These are phyloP conservation scores for Leptinotarsa texana DNA, from an alignment of 1,140 invertebrate species.

Conservation along the genomic window DNA sequence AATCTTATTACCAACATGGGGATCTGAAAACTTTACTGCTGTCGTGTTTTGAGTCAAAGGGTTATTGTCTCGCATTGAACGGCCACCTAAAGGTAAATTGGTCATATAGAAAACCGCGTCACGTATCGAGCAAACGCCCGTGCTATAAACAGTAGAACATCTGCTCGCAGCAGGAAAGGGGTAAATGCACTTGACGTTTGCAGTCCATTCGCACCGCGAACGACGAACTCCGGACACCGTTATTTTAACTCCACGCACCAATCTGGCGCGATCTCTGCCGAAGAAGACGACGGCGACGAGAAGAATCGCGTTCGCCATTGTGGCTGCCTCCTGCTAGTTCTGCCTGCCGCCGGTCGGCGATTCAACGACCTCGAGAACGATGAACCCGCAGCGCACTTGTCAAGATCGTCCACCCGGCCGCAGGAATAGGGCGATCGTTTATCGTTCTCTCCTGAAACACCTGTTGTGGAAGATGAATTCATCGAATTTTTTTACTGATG, in stretches of 20 bases:
- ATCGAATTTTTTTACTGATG: not conserved
- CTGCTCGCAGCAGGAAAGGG: not conserved
- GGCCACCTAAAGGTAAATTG: no score
- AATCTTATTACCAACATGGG: no score
- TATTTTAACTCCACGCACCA: no score
- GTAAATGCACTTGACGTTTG: slow-evolving; percentile 18
- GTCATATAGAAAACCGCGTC: not conserved
- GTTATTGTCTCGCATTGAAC: no score
- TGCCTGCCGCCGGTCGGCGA: not conserved
- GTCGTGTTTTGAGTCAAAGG: no score
- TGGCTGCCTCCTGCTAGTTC: not conserved
- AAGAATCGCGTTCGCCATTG: not conserved
- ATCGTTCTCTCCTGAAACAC: not conserved
- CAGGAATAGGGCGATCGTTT: not conserved
- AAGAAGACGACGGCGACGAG: no score
- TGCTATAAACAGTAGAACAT: slow-evolving; percentile 9
- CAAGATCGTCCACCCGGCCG: not conserved
- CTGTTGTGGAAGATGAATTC: not conserved
- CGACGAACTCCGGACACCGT: no score
- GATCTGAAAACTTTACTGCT: no score
- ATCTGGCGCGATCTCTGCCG: no score
- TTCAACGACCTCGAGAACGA: slow-evolving; percentile 17
- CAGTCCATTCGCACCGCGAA: not conserved
- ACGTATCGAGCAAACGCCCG: not conserved
- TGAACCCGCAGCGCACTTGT: not conserved